Evolutionary conservation across 2,888 invertebrate species (phyloP), one percentile per base, ranked within the genome.

Genomic region (Chelonus formosanus): DNA sequence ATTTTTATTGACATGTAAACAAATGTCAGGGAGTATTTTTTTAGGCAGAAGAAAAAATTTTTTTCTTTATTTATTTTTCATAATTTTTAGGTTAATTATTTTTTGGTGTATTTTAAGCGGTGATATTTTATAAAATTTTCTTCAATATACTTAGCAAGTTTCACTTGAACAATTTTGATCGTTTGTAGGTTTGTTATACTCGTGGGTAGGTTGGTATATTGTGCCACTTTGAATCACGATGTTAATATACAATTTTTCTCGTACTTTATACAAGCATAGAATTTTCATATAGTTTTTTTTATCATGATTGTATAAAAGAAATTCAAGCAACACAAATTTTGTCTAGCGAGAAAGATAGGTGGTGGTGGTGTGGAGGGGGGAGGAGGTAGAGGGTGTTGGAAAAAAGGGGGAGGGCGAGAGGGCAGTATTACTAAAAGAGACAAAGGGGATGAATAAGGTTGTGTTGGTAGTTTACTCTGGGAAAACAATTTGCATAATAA

Each of bases 401-500:
- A 10, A 48, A 48, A 8, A n/a, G 48, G 35, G 48, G 6, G 31
- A 31, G 50, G 40, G 60, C 31, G 43, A 40, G 40, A 40, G 40
- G 40, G 6, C 40, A 31, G 52, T 32, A 34, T 8, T 31, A 52
- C 32, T 52, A 8, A 32, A 34, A 52, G 52, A 7, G 48, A 48
- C 10, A 48, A 52, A 52, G 34, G 34, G 31, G 52, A 52, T 31
- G 52, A 31, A 34, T 32, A 47, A 48, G 59, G 36, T 48, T 60
- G 36, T 60, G 50, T 58, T 58, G 53, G 56, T 48, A 48, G 10
- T 67, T 63, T 67, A 56, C 61, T 56, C 45, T 52, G 57, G 56
- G 50, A 66, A 67, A 67, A 67, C 67, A 67, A 67, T 67, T 67
- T 67, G 67, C 62, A 67, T 67, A 67, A 67, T 67, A 67, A 67